These are phyloP conservation scores for Ligdia adustata DNA, from an alignment of 2,888 invertebrate genomes.

Conservation along the genomic window DNA sequence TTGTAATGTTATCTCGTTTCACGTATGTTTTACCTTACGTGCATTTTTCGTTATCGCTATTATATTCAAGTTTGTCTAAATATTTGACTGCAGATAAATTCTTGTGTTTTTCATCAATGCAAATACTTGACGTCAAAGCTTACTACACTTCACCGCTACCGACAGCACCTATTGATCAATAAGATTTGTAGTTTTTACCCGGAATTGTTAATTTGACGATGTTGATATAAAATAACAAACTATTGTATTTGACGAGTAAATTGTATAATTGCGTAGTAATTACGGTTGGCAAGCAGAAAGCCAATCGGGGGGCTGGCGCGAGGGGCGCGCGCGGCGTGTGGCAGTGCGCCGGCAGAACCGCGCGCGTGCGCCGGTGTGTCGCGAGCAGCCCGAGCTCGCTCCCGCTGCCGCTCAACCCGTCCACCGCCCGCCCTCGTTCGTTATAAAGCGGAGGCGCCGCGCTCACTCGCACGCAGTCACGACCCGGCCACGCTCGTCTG, in stretches of 20 bases:
- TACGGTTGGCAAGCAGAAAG: constrained; percentile 63
- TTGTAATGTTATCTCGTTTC: constrained; percentile 2
- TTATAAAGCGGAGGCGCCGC: constrained; percentile 69
- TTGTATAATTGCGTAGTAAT: constrained; percentile 65
- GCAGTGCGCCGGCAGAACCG: constrained; percentile 43
- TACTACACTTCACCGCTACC: neutral
- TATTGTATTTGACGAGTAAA: constrained; percentile 51
- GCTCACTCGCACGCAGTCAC: constrained; percentile 74
- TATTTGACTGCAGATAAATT: constrained; percentile 4
- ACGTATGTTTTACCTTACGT: neutral
- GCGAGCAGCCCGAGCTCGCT: constrained; percentile 40
- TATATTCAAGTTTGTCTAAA: constrained; percentile 2
- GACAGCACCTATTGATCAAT: neutral
- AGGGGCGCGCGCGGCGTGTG: constrained; percentile 55
- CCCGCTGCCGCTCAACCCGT: constrained; percentile 48
- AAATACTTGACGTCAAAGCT: neutral
- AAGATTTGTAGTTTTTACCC: neutral
- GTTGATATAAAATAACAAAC: constrained; percentile 37
- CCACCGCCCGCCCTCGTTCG: constrained; percentile 52
- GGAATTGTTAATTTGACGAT: constrained; percentile 14
- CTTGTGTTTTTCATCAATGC: neutral
- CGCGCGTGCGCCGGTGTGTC: constrained; percentile 42
- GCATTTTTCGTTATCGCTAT: constrained; percentile 4
- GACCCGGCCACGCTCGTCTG: constrained; percentile 67
- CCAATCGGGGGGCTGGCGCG: constrained; percentile 43